Evolutionary conservation across 1,140 invertebrate genomes (phyloP).

Genomic region (Drosophila biarmipes): DNA sequence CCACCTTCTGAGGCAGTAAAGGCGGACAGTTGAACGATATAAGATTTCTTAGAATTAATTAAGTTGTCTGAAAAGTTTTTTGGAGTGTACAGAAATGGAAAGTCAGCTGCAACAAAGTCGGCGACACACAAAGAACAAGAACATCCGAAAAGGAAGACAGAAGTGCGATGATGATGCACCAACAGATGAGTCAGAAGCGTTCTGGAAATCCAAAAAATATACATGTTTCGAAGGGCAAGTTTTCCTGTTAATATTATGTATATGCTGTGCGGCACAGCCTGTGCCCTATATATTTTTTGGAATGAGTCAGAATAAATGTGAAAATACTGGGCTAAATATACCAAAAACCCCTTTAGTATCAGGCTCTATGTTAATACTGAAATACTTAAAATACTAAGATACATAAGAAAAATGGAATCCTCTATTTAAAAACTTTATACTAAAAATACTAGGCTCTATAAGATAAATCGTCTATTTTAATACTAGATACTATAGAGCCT

Average conservation of each 20-base stretch:
- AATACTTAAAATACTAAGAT: neutral
- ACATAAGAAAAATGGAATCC: neutral
- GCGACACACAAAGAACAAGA: slow-evolving; percentile 36
- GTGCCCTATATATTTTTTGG: slow-evolving; percentile 16
- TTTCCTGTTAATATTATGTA: slow-evolving; percentile 24
- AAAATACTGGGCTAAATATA: neutral
- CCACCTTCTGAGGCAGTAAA: slow-evolving; percentile 27
- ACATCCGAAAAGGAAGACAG: slow-evolving; percentile 9
- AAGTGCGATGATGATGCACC: slow-evolving; percentile 33
- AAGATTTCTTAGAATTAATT: slow-evolving; percentile 8
- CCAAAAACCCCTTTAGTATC: too few species aligned
- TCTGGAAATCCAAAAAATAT: slow-evolving; percentile 9
- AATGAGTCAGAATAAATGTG: neutral
- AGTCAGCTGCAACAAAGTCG: slow-evolving; percentile 33
- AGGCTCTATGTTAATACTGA: too few species aligned
- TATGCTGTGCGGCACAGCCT: too few species aligned
- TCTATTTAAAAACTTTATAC: too few species aligned
- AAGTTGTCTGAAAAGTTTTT: neutral
- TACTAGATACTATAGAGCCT: too few species aligned
- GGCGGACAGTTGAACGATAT: slow-evolving; percentile 3
- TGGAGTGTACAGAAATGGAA: slow-evolving; percentile 32
- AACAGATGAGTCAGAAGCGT: slow-evolving; percentile 31
- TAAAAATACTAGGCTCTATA: too few species aligned
- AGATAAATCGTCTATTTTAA: too few species aligned
- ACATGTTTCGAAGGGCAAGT: neutral